phyloP scores from a whole-genome alignment of 2,888 invertebrate species.

The Catocala fraxini region DNA sequence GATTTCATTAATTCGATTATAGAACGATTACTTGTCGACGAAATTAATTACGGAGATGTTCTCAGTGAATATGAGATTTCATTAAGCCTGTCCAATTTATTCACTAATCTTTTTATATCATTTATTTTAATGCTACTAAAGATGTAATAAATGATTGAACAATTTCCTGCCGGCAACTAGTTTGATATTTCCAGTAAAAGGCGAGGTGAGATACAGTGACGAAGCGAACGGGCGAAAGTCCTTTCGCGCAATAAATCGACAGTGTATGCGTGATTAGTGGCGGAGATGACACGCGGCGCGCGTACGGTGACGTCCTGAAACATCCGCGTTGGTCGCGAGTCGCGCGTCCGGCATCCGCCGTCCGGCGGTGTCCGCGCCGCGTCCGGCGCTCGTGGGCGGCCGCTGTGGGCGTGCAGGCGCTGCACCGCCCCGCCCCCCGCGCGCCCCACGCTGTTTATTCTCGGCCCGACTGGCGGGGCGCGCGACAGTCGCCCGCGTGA shows the following conservation, averaged over 20 bases:
- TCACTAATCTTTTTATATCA: constrained; percentile 48
- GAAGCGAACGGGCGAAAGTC: constrained; percentile 43
- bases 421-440: constrained; percentile 74
- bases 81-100: constrained; percentile 47
- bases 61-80: constrained; percentile 50
- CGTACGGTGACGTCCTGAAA: constrained; percentile 29
- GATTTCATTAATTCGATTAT: constrained; percentile 54
- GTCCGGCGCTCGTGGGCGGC: constrained; percentile 71
- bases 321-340: constrained; percentile 24
- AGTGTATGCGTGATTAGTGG: constrained; percentile 33
- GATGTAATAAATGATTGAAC: constrained; percentile 50
- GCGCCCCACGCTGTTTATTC: constrained; percentile 82
- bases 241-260: constrained; percentile 39
- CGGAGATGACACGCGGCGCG: constrained; percentile 27
- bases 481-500: constrained; percentile 85
- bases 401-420: constrained; percentile 84
- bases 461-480: constrained; percentile 79
- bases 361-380: constrained; percentile 48
- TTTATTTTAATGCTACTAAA: constrained; percentile 49
- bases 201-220: constrained; percentile 21
- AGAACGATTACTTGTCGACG: constrained; percentile 48
- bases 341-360: constrained; percentile 49
- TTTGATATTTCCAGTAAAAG: constrained; percentile 26
- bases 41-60: constrained; percentile 52
- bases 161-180: constrained; percentile 51